Base-by-base conservation (phyloP, 2,113 vertebrate genomes). In the Vimba vimba region DNA sequence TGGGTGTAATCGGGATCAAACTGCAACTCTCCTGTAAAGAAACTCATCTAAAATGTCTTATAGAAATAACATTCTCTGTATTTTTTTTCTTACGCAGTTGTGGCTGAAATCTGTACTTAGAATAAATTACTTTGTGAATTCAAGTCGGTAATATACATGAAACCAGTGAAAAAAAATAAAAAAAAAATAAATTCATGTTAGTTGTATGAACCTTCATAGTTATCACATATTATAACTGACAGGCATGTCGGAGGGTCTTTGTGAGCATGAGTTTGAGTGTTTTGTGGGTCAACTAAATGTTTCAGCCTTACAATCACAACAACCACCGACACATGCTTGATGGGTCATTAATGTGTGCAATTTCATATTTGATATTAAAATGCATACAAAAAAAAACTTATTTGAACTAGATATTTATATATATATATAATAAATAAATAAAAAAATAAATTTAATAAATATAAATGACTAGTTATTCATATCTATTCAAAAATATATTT, bases 231-330 rank as follows among this genome's bases (percentile, higher is more conserved):
- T 45, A 75, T 81, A 62, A 47, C 27, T 60, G 66, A 60, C 33
- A 57, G 69, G 55, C 8, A 8, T 80, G 77, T 85, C 21, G 60
- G 6, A 12, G 15, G 21, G 59, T 33, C 30, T 52, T 27, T 23
- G 33, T 85, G 59, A 81, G 86, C 75, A 62, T 75, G 45, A 64
- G 73, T 83, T 83, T 43, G 55, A 45, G 86, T 27, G 17, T 57
- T 74, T 78, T 83, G 60, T 79, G 86, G 21, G 33, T 84, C 75
- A 84, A 30, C 74, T 59, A 87, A 57, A 64, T 45, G 60, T 30
- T 60, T n/a, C 64, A 47, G 68, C 55, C 25, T 71, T 52, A n/a
- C 50, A 17, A 80, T 86, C 77, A 71, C 17, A 47, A 73, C 64
- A 86, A 79, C 55, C 23, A 43, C 23, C 10, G 8, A 10, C 12